Evolutionary conservation across 1,140 invertebrate species (phyloP), one percentile per base, ranked within the genome.

Genomic region (Philopotamus ludificatus): DNA sequence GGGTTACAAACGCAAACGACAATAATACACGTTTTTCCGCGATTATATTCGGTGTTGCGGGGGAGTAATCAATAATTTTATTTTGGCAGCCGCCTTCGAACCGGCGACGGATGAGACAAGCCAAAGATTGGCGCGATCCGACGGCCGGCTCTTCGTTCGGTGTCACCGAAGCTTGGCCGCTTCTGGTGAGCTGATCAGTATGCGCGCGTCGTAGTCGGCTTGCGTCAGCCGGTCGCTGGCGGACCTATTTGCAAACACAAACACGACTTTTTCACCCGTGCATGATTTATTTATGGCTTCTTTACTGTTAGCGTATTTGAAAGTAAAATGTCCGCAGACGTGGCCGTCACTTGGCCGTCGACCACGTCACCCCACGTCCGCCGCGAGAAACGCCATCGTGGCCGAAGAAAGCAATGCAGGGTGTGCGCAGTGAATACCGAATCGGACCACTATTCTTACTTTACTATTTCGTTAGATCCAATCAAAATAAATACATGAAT

Each of bases 281-380:
- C 44, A 63, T 64, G 45, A 63, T 67, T 62, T 68, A 68, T 68
- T 68, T 64, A 68, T 63, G 60, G 66, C 55, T 54, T 60, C 61
- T 68, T 64, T 68, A 68, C 66, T 68, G 66, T 68, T 68, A 68
- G 54, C 66, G 62, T 62, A 68, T 68, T 68, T 64, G 66, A 68
- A 67, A 67, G 66, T 67, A 67, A 67, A 67, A 67, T 67, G 55
- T 47, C 44, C 1, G 18, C 20, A 12, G 22, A 8, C 45, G 45
- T 49, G 26, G 45, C 25, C 44, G 23, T 49, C 28, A 39, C n/a
- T 7, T 39, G 54, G 16, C 16, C 44, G 18, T 8, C 18, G 18
- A 18, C 4, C 44, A 22, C 58, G 25, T 49, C 58, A 26, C 60
- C 16, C 50, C 50, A 16, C 50, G 50, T 16, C 28, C 28, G 12